Conservation (phyloP, 2,888 invertebrate genomes). For the Dermolepida albohirtum region DNA sequence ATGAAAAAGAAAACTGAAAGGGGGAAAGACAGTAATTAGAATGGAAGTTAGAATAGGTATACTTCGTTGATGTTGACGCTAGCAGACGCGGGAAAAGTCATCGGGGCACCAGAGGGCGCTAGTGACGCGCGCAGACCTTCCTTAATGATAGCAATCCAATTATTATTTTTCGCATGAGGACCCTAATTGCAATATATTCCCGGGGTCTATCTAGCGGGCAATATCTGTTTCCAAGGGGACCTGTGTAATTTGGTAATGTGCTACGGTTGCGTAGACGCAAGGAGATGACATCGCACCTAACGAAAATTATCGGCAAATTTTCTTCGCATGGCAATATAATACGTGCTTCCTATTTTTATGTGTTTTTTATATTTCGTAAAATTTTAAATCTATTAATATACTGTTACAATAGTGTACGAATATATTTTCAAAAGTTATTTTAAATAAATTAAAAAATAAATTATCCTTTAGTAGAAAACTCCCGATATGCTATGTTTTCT, state of each 20-base stretch:
- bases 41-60: conserved; percentile 4
- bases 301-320: conserved; percentile 19
- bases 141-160: conserved; percentile 53
- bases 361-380: too few species aligned
- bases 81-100: neutral
- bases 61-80: neutral
- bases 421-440: too few species aligned
- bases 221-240: conserved; percentile 41
- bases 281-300: conserved; percentile 19
- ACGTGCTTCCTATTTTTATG: too few species aligned
- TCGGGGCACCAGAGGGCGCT: conserved; percentile 2
- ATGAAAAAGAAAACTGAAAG: conserved; percentile 12
- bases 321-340: neutral
- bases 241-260: conserved; percentile 35
- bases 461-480: too few species aligned
- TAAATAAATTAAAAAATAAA: too few species aligned
- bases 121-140: conserved; percentile 38
- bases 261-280: conserved; percentile 9
- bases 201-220: conserved; percentile 32
- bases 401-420: too few species aligned
- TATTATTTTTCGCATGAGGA: conserved; percentile 54
- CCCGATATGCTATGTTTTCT: too few species aligned
- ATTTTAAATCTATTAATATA: too few species aligned
- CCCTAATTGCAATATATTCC: conserved; percentile 50
- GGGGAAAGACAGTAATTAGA: conserved; percentile 18